Evolutionary conservation across 2,113 vertebrate genomes (phyloP).

Genomic region (Cranoglanis bouderius): DNA sequence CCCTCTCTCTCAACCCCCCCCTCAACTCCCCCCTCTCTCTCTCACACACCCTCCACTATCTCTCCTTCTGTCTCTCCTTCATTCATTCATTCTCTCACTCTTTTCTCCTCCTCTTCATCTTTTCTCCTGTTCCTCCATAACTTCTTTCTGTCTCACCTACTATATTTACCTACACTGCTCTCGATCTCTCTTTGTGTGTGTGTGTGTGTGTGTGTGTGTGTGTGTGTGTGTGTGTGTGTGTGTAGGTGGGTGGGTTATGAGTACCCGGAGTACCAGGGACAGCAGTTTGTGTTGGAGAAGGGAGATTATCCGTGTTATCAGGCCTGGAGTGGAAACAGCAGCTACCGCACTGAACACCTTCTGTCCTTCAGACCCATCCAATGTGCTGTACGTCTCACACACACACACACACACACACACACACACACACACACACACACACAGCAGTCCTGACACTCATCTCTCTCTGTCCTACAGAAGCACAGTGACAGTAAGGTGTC

Average conservation of each 20-base stretch:
- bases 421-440: conserved; percentile 22
- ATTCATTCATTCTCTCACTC: neutral
- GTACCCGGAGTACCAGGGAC: conserved; percentile 94
- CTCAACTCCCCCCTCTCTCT: too few species aligned
- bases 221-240: conserved; percentile 17
- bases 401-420: neutral
- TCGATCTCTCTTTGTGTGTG: neutral
- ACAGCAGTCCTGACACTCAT: neutral
- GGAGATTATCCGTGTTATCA: conserved; percentile 92
- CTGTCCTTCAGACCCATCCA: conserved; percentile 93
- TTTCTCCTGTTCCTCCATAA: neutral
- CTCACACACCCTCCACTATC: too few species aligned
- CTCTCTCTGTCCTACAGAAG: conserved; percentile 72
- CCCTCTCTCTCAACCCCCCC: neutral
- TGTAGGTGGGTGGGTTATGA: conserved; percentile 90
- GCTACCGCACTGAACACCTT: conserved; percentile 91
- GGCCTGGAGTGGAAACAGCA: conserved; percentile 91
- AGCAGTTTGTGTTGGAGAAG: conserved; percentile 97
- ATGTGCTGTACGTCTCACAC: conserved; percentile 80
- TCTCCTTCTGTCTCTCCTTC: too few species aligned
- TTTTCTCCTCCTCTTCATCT: neutral
- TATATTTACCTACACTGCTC: neutral
- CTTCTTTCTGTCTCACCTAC: neutral
- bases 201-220: neutral
- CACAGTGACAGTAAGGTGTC: conserved; percentile 94